Conservation (phyloP, 64 coral and sea anemone genomes). For the Trachythela sp. region DNA sequence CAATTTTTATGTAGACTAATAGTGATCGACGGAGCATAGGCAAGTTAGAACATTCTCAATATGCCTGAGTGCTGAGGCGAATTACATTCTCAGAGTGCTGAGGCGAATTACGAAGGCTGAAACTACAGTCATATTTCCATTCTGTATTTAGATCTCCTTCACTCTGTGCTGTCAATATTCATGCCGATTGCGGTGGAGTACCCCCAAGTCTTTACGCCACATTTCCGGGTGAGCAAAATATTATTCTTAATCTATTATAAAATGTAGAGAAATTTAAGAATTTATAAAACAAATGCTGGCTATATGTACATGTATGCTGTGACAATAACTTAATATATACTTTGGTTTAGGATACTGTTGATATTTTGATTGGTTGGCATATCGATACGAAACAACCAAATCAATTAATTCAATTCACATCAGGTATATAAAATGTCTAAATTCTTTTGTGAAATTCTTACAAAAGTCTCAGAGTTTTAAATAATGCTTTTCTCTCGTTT, state of each 20-base stretch:
- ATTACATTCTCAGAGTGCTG: too few relatives aligned
- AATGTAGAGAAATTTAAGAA: background rate
- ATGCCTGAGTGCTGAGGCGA: too few relatives aligned
- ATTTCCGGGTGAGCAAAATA: constrained; percentile 74
- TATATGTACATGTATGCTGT: background rate
- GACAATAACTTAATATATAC: background rate
- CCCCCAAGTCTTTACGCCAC: constrained; percentile 86
- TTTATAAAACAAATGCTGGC: background rate
- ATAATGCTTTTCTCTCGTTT: too few relatives aligned
- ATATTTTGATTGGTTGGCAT: constrained; percentile 98
- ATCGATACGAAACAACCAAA: constrained; percentile 87
- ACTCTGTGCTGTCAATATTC: constrained; percentile 76
- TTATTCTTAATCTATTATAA: too few relatives aligned
- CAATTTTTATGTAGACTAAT: too few relatives aligned
- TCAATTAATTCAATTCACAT: constrained; percentile 68
- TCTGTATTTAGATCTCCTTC: constrained; percentile 66
- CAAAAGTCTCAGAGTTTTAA: too few relatives aligned
- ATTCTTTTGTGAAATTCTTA: background rate
- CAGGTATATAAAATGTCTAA: constrained; percentile 48
- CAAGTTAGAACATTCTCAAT: too few relatives aligned
- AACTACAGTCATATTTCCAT: too few relatives aligned
- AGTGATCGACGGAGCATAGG: too few relatives aligned
- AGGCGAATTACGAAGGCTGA: too few relatives aligned
- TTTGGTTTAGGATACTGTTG: constrained; percentile 75
- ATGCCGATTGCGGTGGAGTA: constrained; percentile 92